Base-by-base conservation (phyloP, 2,888 invertebrate genomes). In the Acleris holmiana region DNA sequence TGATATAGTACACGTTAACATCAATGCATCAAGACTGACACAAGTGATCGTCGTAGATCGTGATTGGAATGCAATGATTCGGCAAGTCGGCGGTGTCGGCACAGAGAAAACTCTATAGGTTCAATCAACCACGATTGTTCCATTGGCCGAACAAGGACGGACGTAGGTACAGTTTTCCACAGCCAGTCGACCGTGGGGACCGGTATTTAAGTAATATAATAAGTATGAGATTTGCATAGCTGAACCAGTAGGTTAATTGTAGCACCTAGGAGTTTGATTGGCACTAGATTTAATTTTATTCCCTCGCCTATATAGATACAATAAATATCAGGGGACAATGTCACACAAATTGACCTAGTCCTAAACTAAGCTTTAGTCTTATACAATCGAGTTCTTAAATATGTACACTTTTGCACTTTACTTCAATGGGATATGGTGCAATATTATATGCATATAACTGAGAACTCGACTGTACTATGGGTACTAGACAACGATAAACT, bases 91-190 rank as follows among this genome's bases (percentile, higher is more conserved):
- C 29, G 6, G 25, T 8, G 29, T 35, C 10, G 29, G 29, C 35
- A 51, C 29, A 60, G 57, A 29, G 65, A 62, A 49, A 55, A 60
- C 51, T 63, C 55, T 59, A 46, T 53, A 54, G 57, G 66, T 68
- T 67, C 57, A 65, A 68, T 57, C 61, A 58, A 58, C 65, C 61
- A 49, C 68, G 68, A 73, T 72, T 70, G 73, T 74, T 69, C 63
- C 66, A 66, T 54, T 66, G 67, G 65, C 40, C 65, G 66, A 63
- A 53, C 69, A 69, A 67, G 68, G 70, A 49, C 68, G 53, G 49
- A 44, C 62, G 62, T 17, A 35, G 35, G 48, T 41, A 25, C 53
- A 17, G 58, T 65, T 65, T 64, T 65, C 65, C 55, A 55, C 40
- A 48, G 48, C 49, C 65, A 65, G 35, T 49, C 55, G 44, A 55